These are phyloP conservation scores for Coremacera marginata DNA, from an alignment of 2,888 invertebrate species.

Conservation along the genomic window DNA sequence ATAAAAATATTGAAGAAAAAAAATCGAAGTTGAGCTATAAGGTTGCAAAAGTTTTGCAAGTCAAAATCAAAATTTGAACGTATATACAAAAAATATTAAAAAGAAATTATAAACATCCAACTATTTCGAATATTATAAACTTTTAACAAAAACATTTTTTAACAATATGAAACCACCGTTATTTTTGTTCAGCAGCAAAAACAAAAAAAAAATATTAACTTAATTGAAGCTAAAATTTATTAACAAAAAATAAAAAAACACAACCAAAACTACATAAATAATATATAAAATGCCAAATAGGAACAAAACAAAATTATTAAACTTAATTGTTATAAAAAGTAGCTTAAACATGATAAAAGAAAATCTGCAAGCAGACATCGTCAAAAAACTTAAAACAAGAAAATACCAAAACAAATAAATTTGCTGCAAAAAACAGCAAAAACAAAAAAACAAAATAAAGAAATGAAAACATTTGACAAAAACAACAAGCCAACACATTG, in stretches of 20 bases:
- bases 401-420: no score
- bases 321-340: slow-evolving; percentile 26
- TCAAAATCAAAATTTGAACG: no score
- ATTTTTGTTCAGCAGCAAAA: slow-evolving; percentile 25
- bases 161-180: slow-evolving; percentile 45
- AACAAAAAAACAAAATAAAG: not conserved
- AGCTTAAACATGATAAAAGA: slow-evolving; percentile 7
- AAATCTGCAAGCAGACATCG: not conserved
- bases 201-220: not conserved
- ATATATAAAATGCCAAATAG: slow-evolving; percentile 7
- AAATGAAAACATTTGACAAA: not conserved
- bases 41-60: no score
- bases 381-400: not conserved
- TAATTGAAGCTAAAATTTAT: slow-evolving; percentile 1
- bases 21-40: no score
- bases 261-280: not conserved
- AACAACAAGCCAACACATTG: not conserved
- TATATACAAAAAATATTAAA: no score
- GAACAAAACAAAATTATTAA: slow-evolving; percentile 22
- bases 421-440: no score
- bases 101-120: no score
- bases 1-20: no score
- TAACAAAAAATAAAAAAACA: not conserved
- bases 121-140: no score
- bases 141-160: no score